phyloP scores from a whole-genome alignment of 2,888 invertebrate genomes.

The Sarcophaga rosellei region DNA sequence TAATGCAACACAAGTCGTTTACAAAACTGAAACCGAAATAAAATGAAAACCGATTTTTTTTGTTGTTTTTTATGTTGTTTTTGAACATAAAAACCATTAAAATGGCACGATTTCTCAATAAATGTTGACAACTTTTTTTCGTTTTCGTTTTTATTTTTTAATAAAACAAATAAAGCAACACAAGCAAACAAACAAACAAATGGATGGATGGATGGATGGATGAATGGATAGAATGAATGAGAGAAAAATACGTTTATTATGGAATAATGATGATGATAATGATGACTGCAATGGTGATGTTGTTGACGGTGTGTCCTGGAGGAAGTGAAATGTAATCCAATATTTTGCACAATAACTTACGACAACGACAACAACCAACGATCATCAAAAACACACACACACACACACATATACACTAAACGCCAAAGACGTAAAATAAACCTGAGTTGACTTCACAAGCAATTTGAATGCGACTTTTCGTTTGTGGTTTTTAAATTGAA shows the following conservation, averaged over 20 bases:
- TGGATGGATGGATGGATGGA: not conserved
- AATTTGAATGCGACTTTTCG: constrained; percentile 55
- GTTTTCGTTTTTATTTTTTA: not conserved
- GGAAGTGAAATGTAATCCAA: constrained; percentile 81
- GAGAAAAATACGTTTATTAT: constrained; percentile 58
- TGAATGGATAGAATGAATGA: constrained; percentile 74
- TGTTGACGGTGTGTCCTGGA: constrained; percentile 78
- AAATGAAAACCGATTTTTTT: constrained; percentile 10
- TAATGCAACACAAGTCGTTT: constrained; percentile 47
- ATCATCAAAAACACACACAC: constrained; percentile 4
- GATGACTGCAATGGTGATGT: not conserved
- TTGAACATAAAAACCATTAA: constrained; percentile 75
- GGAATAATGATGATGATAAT: constrained; percentile 38
- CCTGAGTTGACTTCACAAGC: constrained; percentile 58
- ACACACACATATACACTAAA: not conserved
- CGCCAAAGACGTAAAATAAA: constrained; percentile 38
- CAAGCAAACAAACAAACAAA: constrained; percentile 2
- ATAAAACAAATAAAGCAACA: constrained; percentile 23
- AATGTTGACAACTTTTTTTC: constrained; percentile 79
- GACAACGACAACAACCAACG: constrained; percentile 65
- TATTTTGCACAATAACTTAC: constrained; percentile 62
- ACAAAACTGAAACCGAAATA: constrained; percentile 47
- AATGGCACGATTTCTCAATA: constrained; percentile 82
- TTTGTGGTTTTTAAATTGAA: constrained; percentile 69
- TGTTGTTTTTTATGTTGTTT: too few relatives aligned